Evolutionary conservation across 2,797 vertebrate species (phyloP).

Genomic region (Halcyon badia): DNA sequence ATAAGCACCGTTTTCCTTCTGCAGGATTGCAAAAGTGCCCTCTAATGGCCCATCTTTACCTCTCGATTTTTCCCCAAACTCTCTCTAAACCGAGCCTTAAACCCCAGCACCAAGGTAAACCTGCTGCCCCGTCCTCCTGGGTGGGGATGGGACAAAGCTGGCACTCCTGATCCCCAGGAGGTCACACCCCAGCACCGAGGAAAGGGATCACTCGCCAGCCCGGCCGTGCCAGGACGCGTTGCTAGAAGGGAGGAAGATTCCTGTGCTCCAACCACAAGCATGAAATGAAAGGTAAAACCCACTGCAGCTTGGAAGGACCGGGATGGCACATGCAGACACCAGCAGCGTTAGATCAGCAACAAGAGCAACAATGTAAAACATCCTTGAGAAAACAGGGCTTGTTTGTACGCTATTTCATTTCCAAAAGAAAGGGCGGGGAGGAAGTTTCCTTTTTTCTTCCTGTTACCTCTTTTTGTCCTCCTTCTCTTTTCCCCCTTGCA

Average conservation of each 20-base stretch:
- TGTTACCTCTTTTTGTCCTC: fast-evolving
- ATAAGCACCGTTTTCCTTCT: conserved; percentile 48
- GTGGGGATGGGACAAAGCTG: neutral
- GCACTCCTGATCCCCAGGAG: neutral
- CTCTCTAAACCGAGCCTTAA: neutral
- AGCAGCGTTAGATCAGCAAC: neutral
- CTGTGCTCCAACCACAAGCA: fast-evolving
- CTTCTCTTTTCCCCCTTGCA: neutral
- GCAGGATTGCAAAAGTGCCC: conserved; percentile 76
- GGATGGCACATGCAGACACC: fast-evolving
- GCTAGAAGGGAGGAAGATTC: neutral
- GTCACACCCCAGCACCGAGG: neutral
- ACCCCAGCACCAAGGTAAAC: fast-evolving
- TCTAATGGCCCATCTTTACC: conserved; percentile 68
- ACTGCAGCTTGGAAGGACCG: neutral
- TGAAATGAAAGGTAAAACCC: neutral
- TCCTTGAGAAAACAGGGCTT: neutral
- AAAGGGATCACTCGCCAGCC: neutral
- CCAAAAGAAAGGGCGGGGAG: neutral
- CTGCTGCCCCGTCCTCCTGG: neutral
- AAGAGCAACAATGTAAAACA: neutral
- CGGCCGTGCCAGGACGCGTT: neutral
- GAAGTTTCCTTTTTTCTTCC: no score
- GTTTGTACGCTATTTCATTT: neutral
- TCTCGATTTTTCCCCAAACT: neutral